Evolutionary conservation across 1,140 invertebrate species (phyloP).

Genomic region (Zaprionus taronus): DNA sequence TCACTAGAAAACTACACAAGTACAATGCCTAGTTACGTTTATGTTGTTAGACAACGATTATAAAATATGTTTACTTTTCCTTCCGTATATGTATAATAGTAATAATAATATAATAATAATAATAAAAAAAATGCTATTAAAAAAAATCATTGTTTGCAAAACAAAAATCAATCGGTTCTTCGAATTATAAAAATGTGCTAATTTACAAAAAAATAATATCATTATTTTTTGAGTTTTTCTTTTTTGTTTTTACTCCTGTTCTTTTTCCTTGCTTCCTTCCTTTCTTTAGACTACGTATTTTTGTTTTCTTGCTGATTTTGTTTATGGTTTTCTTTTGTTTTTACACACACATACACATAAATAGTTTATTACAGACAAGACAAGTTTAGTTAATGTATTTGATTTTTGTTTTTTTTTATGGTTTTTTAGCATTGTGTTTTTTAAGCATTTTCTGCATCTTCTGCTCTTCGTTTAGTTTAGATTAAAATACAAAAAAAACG

Average conservation of each 20-base stretch:
- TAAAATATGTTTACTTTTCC: conserved; percentile 55
- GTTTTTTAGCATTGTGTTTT: conserved; percentile 22
- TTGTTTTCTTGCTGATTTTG: conserved; percentile 47
- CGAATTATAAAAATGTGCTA: conserved; percentile 70
- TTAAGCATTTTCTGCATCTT: conserved; percentile 1
- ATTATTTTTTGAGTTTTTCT: conserved; percentile 27
- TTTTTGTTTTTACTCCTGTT: conserved; percentile 24
- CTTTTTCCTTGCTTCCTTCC: background rate
- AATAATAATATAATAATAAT: conserved; percentile 20
- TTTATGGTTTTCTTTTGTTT: conserved; percentile 42
- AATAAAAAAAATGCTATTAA: conserved; percentile 30
- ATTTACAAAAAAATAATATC: conserved; percentile 67
- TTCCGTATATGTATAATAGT: conserved; percentile 55
- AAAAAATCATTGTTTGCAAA: conserved; percentile 54
- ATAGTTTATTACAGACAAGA: conserved; percentile 77
- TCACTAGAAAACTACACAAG: conserved; percentile 70
- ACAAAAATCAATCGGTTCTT: conserved; percentile 36
- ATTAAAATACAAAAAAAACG: conserved; percentile 53
- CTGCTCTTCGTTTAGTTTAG: conserved; percentile 19
- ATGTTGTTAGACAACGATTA: conserved; percentile 82
- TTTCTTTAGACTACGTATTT: conserved; percentile 57
- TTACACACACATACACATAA: conserved; percentile 62
- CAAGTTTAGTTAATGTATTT: conserved; percentile 61
- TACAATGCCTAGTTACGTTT: conserved; percentile 78
- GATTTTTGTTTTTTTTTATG: conserved; percentile 45